These are phyloP conservation scores for Ataeniobius toweri DNA, from an alignment of 2,797 vertebrate genomes.

Conservation along the genomic window DNA sequence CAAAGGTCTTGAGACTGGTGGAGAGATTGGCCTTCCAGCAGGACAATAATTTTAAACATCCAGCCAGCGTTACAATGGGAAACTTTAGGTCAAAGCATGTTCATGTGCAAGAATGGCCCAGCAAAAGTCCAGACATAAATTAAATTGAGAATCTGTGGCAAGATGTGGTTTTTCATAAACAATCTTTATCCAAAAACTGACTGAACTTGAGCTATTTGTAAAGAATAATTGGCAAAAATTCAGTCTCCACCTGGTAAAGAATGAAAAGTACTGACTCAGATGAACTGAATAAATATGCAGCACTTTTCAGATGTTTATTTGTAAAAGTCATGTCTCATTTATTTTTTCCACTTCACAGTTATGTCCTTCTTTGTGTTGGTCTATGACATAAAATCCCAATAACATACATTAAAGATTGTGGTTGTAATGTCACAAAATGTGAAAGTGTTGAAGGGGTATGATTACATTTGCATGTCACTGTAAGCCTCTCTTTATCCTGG, in stretches of 20 bases:
- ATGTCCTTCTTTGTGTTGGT: background rate
- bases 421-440: background rate
- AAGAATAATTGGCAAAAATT: background rate
- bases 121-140: background rate
- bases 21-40: background rate
- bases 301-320: background rate
- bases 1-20: background rate
- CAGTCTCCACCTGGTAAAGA: background rate
- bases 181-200: background rate
- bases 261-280: background rate
- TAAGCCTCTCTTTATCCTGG: constrained; percentile 37
- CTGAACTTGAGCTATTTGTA: background rate
- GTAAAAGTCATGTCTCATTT: background rate
- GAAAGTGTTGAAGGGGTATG: background rate
- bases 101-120: background rate
- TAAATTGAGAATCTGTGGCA: background rate
- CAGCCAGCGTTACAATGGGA: background rate
- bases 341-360: background rate
- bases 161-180: background rate
- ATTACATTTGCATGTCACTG: background rate
- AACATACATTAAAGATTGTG: background rate
- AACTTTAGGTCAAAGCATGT: background rate
- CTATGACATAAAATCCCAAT: background rate
- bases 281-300: background rate
- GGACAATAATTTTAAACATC: background rate